phyloP scores from a whole-genome alignment of 1,140 invertebrate species.

The Triops longicaudatus region DNA sequence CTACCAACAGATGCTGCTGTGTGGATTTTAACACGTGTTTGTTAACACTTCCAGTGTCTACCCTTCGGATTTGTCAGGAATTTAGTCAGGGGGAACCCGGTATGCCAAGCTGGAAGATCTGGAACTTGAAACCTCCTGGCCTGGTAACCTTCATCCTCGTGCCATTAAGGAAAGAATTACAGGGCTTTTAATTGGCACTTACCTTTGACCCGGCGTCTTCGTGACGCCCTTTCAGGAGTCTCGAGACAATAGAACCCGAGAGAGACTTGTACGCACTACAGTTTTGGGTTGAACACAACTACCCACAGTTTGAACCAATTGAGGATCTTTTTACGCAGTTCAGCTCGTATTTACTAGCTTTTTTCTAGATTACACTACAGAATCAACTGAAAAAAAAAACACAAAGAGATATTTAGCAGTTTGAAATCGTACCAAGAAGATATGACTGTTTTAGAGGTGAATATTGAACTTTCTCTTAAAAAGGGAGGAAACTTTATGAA shows the following conservation, averaged over 20 bases:
- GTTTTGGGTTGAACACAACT: no score
- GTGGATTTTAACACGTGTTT: neutral
- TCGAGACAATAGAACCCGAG: neutral
- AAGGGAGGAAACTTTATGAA: neutral
- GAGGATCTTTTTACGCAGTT: neutral
- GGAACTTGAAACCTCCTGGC: slow-evolving; percentile 14
- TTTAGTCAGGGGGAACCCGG: neutral
- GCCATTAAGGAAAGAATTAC: neutral
- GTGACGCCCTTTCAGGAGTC: neutral
- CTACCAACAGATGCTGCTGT: neutral
- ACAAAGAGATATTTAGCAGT: no score
- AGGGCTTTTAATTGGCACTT: neutral
- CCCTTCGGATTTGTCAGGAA: neutral
- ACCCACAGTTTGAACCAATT: neutral
- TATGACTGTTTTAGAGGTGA: neutral
- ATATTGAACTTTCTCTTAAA: neutral
- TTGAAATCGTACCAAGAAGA: no score
- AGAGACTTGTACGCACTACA: no score
- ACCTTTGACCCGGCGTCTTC: neutral
- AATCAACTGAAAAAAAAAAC: no score
- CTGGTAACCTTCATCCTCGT: neutral
- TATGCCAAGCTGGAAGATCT: neutral
- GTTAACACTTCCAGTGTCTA: neutral
- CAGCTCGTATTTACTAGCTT: neutral
- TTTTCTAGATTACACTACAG: no score